Evolutionary conservation across 1,140 invertebrate species (phyloP).

Genomic region (Zophobas atratus): DNA sequence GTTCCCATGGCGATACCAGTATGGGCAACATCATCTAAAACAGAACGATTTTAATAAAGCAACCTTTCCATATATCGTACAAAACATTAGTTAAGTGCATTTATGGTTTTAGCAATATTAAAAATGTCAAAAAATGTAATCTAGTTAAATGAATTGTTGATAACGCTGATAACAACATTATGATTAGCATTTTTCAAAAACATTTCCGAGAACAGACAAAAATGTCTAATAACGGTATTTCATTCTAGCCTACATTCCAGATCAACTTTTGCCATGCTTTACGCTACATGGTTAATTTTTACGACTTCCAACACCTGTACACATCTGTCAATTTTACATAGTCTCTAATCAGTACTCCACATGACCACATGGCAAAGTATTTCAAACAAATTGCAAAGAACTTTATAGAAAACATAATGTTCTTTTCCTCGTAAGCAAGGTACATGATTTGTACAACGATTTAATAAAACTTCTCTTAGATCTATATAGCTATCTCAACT

Average conservation of each 20-base stretch:
- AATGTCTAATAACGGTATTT: neutral
- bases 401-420: neutral
- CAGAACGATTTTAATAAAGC: neutral
- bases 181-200: neutral
- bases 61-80: neutral
- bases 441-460: too few relatives aligned
- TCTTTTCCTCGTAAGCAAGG: too few relatives aligned
- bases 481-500: neutral
- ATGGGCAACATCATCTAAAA: slow-evolving; percentile 66
- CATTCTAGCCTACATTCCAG: neutral
- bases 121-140: slow-evolving; percentile 23
- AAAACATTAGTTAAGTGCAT: neutral
- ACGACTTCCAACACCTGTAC: neutral
- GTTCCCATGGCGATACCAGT: slow-evolving; percentile 68
- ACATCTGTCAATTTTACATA: neutral
- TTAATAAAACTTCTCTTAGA: neutral
- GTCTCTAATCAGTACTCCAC: too few relatives aligned
- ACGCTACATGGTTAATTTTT: neutral
- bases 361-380: too few relatives aligned
- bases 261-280: neutral
- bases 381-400: too few relatives aligned
- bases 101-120: neutral
- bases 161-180: slow-evolving; percentile 24
- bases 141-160: slow-evolving; percentile 3
- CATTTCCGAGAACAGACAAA: neutral